Percentiles rank a stretch among this genome's conserved stretches.
Conservation (phyloP, 2,888 invertebrate species). For the Trissolcus japonicus region DNA sequence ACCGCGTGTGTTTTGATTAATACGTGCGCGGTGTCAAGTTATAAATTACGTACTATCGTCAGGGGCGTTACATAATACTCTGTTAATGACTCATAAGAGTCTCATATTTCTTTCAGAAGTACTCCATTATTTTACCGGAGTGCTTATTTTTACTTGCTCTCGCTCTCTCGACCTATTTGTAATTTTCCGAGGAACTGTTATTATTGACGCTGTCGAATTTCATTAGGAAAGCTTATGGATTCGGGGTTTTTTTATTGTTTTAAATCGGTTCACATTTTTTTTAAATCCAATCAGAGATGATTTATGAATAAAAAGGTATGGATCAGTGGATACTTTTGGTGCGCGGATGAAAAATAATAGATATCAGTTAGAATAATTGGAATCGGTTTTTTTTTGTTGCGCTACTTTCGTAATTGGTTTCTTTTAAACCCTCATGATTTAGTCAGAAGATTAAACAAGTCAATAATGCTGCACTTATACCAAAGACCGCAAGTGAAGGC, state of each 20-base stretch:
- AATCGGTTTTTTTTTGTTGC: neutral
- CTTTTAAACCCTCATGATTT: slow-evolving; percentile 22
- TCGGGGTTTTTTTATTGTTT: neutral
- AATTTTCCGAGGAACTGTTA: slow-evolving; percentile 18
- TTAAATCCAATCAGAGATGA: too few relatives aligned
- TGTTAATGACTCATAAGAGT: slow-evolving; percentile 45
- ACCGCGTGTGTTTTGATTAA: slow-evolving; percentile 9
- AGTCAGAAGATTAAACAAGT: slow-evolving; percentile 26
- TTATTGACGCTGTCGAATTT: slow-evolving; percentile 13
- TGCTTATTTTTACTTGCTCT: slow-evolving; percentile 9
- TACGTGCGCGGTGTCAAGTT: neutral
- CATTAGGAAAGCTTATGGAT: neutral
- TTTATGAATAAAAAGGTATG: too few relatives aligned
- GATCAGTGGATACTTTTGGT: too few relatives aligned
- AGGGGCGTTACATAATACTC: slow-evolving; percentile 28
- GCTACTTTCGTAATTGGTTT: slow-evolving; percentile 25
- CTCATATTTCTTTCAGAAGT: slow-evolving; percentile 29
- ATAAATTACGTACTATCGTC: slow-evolving; percentile 39
- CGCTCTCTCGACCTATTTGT: slow-evolving; percentile 2
- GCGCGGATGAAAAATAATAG: too few relatives aligned
- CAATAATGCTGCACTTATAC: slow-evolving; percentile 25
- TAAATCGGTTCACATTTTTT: too few relatives aligned
- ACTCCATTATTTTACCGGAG: slow-evolving; percentile 35
- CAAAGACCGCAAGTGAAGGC: slow-evolving; percentile 10
- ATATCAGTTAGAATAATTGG: too few relatives aligned